A percentile compares a stretch with the other conserved stretches of the same genome.
These are phyloP conservation scores for Acanthornis magna DNA, from an alignment of 2,797 vertebrate genomes.

Conservation along the genomic window DNA sequence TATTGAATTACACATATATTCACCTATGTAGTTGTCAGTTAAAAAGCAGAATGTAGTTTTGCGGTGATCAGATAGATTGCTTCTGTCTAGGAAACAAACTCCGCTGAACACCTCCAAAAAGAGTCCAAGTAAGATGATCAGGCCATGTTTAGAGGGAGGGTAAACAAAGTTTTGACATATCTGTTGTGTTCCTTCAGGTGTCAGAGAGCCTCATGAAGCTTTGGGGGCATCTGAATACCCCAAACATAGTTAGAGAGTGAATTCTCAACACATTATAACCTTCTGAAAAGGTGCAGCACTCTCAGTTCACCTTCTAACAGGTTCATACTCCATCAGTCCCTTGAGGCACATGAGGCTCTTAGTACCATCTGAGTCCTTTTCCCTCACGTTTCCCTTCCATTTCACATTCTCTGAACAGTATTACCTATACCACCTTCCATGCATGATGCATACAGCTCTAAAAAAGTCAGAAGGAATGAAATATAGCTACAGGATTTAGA, in stretches of 20 bases:
- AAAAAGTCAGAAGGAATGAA: neutral
- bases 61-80: neutral
- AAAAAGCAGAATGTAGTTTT: neutral
- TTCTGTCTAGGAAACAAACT: neutral
- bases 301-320: neutral
- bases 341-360: neutral
- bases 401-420: neutral
- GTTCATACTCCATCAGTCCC: neutral
- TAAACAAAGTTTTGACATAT: neutral
- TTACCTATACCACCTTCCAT: neutral
- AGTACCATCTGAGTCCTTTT: neutral
- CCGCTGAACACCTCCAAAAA: neutral
- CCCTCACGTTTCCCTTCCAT: neutral
- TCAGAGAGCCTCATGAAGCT: neutral
- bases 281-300: neutral
- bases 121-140: neutral
- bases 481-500: neutral
- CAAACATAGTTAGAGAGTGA: neutral
- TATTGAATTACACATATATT: neutral
- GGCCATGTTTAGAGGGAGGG: neutral
- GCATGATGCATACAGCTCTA: neutral
- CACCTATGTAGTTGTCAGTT: neutral
- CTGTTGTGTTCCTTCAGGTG: neutral
- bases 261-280: neutral
- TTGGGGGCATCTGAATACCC: neutral